Evolutionary conservation across 2,113 vertebrate genomes (phyloP).

Genomic region (Micronisus gabar): DNA sequence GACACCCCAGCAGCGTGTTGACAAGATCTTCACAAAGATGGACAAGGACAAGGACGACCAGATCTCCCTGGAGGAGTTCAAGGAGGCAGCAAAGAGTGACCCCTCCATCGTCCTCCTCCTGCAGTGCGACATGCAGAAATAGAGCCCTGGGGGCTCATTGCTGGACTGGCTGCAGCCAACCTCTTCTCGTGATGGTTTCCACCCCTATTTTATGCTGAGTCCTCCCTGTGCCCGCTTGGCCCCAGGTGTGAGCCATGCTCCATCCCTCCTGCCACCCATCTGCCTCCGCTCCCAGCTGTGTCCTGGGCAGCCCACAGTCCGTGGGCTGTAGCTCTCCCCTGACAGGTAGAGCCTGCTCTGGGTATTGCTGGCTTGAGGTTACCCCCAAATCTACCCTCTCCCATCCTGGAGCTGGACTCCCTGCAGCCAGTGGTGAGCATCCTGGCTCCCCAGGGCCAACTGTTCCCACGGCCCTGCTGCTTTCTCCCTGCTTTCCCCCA

Average conservation of each 20-base stretch:
- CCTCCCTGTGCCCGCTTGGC: fast-evolving
- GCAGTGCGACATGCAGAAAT: constrained; percentile 98
- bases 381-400: not conserved
- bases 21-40: constrained; percentile 99
- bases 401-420: not conserved
- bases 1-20: constrained; percentile 95
- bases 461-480: not conserved
- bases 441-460: not conserved
- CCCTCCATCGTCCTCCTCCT: constrained; percentile 95
- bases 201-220: not conserved
- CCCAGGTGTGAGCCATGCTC: not conserved
- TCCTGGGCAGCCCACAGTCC: not conserved
- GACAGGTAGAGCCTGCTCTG: not conserved
- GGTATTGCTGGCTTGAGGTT: not conserved
- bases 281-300: fast-evolving
- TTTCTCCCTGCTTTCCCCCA: not conserved
- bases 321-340: not conserved
- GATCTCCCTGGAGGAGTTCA: constrained; percentile 97
- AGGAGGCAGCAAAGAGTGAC: constrained; percentile 95
- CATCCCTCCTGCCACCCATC: not conserved
- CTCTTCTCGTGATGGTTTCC: not conserved
- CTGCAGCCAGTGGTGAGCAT: not conserved
- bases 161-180: constrained; percentile 21
- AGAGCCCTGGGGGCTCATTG: constrained; percentile 38
- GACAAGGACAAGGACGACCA: constrained; percentile 98